Evolutionary conservation across 2,797 vertebrate genomes (phyloP).

Genomic region (Myoxocephalus aenaeus): DNA sequence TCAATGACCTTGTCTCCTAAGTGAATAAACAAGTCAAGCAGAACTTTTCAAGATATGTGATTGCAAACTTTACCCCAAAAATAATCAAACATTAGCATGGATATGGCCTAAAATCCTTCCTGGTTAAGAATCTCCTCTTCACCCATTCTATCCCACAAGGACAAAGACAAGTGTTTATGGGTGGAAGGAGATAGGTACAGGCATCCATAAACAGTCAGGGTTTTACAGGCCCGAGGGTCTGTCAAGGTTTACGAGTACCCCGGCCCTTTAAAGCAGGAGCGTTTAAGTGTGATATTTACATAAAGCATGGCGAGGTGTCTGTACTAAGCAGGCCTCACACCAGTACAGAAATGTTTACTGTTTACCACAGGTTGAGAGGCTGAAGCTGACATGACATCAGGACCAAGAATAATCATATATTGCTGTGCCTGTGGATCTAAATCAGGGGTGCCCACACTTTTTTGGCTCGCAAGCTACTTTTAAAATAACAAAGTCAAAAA

Average conservation of each 20-base stretch:
- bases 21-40: neutral
- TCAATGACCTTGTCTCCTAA: neutral
- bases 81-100: neutral
- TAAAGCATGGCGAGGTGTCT: conserved; percentile 61
- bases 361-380: conserved; percentile 21
- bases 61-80: neutral
- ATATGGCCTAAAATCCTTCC: conserved; percentile 11
- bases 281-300: conserved; percentile 78
- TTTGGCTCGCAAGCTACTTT: too few relatives aligned
- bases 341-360: neutral
- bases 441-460: too few relatives aligned
- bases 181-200: conserved; percentile 54
- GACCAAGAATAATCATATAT: neutral
- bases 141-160: conserved; percentile 43
- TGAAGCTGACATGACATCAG: conserved; percentile 10
- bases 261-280: conserved; percentile 64
- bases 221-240: conserved; percentile 68
- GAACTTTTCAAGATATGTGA: conserved; percentile 6
- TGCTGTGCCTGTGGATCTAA: conserved; percentile 2
- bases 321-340: conserved; percentile 32
- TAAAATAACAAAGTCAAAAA: too few relatives aligned
- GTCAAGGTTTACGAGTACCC: conserved; percentile 68
- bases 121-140: conserved; percentile 25
- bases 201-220: conserved; percentile 69
- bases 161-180: conserved; percentile 65